These are phyloP conservation scores for Cantharis nigra DNA, from an alignment of 2,888 invertebrate genomes.

Conservation along the genomic window DNA sequence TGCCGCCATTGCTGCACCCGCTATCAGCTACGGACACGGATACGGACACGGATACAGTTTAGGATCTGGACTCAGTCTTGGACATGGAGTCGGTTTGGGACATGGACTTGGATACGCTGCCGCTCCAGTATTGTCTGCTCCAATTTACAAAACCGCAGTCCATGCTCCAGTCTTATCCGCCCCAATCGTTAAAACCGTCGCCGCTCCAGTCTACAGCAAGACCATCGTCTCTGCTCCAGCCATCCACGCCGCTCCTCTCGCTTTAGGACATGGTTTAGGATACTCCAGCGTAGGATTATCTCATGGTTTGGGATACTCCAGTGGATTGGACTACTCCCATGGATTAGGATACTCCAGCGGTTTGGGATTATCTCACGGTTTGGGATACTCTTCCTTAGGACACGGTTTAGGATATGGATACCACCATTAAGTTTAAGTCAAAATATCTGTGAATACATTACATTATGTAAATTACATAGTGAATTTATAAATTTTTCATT, in stretches of 20 bases:
- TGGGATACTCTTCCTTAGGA: conserved; percentile 11
- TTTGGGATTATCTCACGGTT: conserved; percentile 15
- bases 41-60: conserved; percentile 24
- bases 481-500: conserved; percentile 5
- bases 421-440: conserved; percentile 14
- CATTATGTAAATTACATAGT: conserved; percentile 23
- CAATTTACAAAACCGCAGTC: background rate
- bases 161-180: conserved; percentile 19
- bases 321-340: conserved; percentile 4
- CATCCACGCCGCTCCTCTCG: conserved; percentile 20
- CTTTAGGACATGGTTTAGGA: conserved; percentile 28
- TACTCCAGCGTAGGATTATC: conserved; percentile 21
- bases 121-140: conserved; percentile 22
- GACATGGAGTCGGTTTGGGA: conserved; percentile 13
- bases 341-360: conserved; percentile 12
- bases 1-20: conserved; percentile 25
- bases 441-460: conserved; percentile 12
- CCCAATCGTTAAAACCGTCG: conserved; percentile 25
- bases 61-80: conserved; percentile 20
- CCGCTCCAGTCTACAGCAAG: conserved; percentile 27
- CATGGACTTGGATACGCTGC: conserved; percentile 17
- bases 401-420: conserved; percentile 13
- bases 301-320: conserved; percentile 14
- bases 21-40: conserved; percentile 27
- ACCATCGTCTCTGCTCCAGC: conserved; percentile 21